Base-by-base conservation (phyloP, 2,797 vertebrate genomes). In the Galagoides demidoff region DNA sequence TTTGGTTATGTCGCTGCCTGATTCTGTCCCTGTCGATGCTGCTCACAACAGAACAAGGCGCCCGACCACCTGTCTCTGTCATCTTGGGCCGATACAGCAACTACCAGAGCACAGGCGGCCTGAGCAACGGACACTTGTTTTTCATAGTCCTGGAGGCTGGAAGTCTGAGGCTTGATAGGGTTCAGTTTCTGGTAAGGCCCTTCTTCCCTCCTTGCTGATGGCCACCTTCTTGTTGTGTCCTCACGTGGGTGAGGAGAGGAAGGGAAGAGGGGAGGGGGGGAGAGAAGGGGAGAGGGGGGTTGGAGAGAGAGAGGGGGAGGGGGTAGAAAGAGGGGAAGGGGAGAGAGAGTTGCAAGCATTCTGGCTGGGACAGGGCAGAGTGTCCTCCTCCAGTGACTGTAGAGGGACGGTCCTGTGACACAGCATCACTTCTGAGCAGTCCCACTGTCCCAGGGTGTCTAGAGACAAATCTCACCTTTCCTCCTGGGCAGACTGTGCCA, bases 361-460 rank as follows among this genome's bases (percentile, higher is more conserved):
- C 45, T 49, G n/a, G 39, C 27, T 37, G 31, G 14, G 27, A 22
- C 23, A 27, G 22, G 4, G n/a, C 23, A 7, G 4, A 31, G 11
- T 0, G 1, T 22, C n/a, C 23, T 8, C 17, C n/a, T 0, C 4
- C 5, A 49, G 27, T 17, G n/a, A 17, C 81, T 8, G 22, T 43
- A 23, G 2, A 5, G 71, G 9, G 5, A 7, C 7, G 22, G 27
- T 23, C 6, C 0, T 0, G 2, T 31, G 16, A 27, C 3, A 3
- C 27, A 19, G 52, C 29, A 6, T 25, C 13, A 0, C 25, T 11
- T 86, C 45, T 3, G 29, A 29, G 13, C 13, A 37, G 29, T 17
- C 17, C 25, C 16, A 2, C 1, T 8, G 13, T 66, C 29, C 16
- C 59, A 27, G 74, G 23, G 3, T 13, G 27, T 7, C 39, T 83